Base-by-base conservation (phyloP, 2,113 vertebrate species). In the Toxotes chatareus region DNA sequence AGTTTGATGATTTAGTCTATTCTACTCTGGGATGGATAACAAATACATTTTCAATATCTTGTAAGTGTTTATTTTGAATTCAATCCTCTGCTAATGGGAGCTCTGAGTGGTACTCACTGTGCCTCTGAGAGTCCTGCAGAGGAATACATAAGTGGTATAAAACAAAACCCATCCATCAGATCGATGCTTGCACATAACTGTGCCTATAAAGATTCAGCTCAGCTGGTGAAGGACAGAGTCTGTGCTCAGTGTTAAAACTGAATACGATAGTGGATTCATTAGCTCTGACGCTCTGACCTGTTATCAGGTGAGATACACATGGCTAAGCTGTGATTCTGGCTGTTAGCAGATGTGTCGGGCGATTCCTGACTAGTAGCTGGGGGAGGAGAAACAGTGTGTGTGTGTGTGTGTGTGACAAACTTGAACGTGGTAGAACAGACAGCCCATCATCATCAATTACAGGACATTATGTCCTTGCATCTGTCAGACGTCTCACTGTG, bases 381-480 rank as follows among this genome's bases (percentile, higher is more conserved):
- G 59, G 61, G 12, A 40, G 14, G 3, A 23, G 13, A 3, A 27
- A 27, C 27, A 27, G 27, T 27, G 77, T 42, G 36, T 31, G 38
- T 61, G 32, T 78, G 55, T 60, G 38, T 65, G 9, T 60, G 56
- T 19, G 51, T 65, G 56, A 57, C 51, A 44, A 79, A 86, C 77
- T 78, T 82, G 66, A 83, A 40, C 3, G 8, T 77, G 53, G 51
- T 21, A 76, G 80, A 82, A 63, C 61, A 80, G 73, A 68, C 65
- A 19, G 55, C 36, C 72, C 74, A 76, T 89, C 75, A 73, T 55
- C 83, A 86, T 90, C 73, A 81, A 72, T 86, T 86, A 83, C 61
- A 81, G 69, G 40, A 10, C 85, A 89, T 73, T 31, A 74, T 88
- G 87, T 90, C 84, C 82, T 84, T 71, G 71, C 32, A 19, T 38